Conservation (phyloP, 2,888 invertebrate species). For the Harmothoe impar region DNA sequence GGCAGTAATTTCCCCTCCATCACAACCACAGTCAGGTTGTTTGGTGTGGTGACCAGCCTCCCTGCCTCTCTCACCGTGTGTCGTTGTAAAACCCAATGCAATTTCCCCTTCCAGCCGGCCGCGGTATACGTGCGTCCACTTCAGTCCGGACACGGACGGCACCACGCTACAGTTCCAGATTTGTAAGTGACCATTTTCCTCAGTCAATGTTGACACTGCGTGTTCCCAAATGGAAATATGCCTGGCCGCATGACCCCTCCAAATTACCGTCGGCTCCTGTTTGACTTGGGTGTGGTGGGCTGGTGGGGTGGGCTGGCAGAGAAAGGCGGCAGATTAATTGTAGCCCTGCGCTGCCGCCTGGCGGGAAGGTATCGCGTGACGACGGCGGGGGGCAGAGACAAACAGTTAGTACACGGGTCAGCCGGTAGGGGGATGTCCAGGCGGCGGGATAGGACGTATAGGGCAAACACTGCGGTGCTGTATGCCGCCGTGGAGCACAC, state of each 20-base stretch:
- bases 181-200: constrained; percentile 61
- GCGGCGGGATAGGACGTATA: not conserved
- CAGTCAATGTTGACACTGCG: constrained; percentile 45
- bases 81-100: no score
- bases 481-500: not conserved
- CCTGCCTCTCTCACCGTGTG: no score
- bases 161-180: constrained; percentile 62
- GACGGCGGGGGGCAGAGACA: not conserved
- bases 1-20: no score
- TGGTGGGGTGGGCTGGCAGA: not conserved
- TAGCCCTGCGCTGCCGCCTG: not conserved
- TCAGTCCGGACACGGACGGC: constrained; percentile 47
- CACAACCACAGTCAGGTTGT: no score
- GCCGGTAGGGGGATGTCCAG: not conserved
- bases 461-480: not conserved
- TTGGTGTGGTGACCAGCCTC: no score
- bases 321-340: constrained; percentile 51
- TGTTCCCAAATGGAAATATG: constrained; percentile 1
- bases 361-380: constrained; percentile 13
- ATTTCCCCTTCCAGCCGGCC: constrained; percentile 59
- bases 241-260: constrained; percentile 20
- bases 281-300: not conserved
- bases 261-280: not conserved
- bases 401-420: not conserved
- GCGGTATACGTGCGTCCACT: constrained; percentile 62